These are phyloP conservation scores for Rhingia rostrata DNA, from an alignment of 2,888 invertebrate genomes.

Conservation along the genomic window DNA sequence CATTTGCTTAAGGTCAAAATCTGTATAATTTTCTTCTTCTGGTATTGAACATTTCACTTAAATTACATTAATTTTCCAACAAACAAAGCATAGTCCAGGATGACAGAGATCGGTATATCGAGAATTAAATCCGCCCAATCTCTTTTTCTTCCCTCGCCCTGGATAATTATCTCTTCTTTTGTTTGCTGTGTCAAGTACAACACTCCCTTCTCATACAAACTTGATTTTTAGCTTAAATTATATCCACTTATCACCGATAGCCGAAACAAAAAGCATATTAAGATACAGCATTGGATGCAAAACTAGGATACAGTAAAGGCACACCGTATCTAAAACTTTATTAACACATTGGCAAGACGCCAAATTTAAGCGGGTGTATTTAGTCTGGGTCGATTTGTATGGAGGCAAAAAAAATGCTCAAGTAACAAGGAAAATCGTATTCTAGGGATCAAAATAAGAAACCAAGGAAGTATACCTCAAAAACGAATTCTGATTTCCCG, in stretches of 20 bases:
- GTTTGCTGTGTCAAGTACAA: not conserved
- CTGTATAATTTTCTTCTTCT: too few species aligned
- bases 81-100: constrained; percentile 37
- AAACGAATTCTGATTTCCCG: too few species aligned
- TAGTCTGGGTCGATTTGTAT: too few species aligned
- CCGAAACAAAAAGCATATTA: constrained; percentile 27
- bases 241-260: constrained; percentile 70
- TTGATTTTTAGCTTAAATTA: constrained; percentile 63
- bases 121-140: constrained; percentile 60
- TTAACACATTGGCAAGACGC: constrained; percentile 50
- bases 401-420: too few species aligned
- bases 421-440: too few species aligned
- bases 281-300: constrained; percentile 28
- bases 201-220: constrained; percentile 6
- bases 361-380: constrained; percentile 31
- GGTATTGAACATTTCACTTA: too few species aligned
- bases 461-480: too few species aligned
- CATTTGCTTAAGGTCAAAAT: too few species aligned
- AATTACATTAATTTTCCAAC: constrained; percentile 34
- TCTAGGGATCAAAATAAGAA: too few species aligned
- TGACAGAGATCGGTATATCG: constrained; percentile 53
- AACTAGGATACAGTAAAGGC: constrained; percentile 34
- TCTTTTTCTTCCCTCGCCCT: constrained; percentile 15
- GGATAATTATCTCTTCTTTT: constrained; percentile 53
- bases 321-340: constrained; percentile 1